Evolutionary conservation across 2,797 vertebrate species (phyloP).

Genomic region (Lagorchestes hirsutus): DNA sequence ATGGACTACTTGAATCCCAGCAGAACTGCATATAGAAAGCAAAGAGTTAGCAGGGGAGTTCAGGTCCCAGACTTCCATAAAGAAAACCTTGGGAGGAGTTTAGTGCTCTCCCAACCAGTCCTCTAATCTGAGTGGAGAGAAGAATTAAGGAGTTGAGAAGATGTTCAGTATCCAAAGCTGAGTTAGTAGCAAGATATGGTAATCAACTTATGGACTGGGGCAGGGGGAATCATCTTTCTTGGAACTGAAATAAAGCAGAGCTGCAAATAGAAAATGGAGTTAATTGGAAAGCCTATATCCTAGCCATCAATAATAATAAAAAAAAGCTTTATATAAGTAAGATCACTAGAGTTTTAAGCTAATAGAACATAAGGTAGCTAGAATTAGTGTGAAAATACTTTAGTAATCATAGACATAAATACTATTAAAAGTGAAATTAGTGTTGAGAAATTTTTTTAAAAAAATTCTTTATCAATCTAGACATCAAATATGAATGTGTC

Average conservation of each 20-base stretch:
- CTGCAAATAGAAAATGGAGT: not conserved
- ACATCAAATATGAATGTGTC: not conserved
- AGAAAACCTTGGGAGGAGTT: not conserved
- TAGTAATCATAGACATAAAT: not conserved
- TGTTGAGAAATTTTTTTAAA: not conserved
- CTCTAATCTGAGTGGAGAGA: not conserved
- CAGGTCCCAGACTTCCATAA: not conserved
- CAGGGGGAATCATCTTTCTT: not conserved
- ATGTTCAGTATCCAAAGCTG: not conserved
- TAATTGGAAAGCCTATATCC: not conserved
- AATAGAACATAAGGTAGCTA: not conserved
- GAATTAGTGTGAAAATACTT: not conserved
- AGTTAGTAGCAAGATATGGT: not conserved
- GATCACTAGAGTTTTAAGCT: not conserved
- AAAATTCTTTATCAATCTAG: not conserved
- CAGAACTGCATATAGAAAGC: constrained; percentile 43
- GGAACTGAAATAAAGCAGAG: not conserved
- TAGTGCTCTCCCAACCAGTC: not conserved
- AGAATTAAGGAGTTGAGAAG: not conserved
- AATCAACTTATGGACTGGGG: no score
- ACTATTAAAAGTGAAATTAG: not conserved
- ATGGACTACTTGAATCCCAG: not conserved
- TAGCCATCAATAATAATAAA: not conserved
- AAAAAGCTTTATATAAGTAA: not conserved
- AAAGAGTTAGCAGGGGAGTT: not conserved